Evolutionary conservation across 1,140 invertebrate genomes (phyloP), one percentile per base, ranked within the genome.

Genomic region (Littorina saxatilis): DNA sequence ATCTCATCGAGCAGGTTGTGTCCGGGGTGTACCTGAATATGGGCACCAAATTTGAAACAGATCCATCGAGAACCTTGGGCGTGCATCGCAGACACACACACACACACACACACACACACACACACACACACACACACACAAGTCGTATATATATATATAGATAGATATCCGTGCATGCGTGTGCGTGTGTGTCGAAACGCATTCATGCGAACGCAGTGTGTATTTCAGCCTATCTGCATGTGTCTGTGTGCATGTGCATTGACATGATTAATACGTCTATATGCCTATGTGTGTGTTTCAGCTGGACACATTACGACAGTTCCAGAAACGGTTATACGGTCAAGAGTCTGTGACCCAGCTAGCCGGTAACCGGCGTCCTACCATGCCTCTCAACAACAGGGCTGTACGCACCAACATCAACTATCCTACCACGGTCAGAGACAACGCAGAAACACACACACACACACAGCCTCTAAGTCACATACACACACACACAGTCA

Each of bases 371-470:
- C 39, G 73, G 13, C 47, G 98, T 91, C 97, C 97, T 37, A 95
- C 96, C 3, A 97, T 98, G 90, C 96, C 96, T 27, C 94, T 98
- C 29, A 96, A 98, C 93, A 96, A 98, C 93, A 95, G 97, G 86
- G 96, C 97, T 17, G 95, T 99, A 61, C 94, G 97, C 90, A 99
- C 98, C 75, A 99, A 98, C 93, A 98, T 99, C 91, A 96, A 98
- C 93, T 98, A 98, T 91, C 95, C 95, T 88, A 95, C 94, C 93
- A 94, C 95, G 94, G 94, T 96, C 94, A 94, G 92, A 39, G n/a
- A n/a, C n/a, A n/a, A n/a, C n/a, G n/a, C 40, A 2, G 32, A 2
- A 73, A 52, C n/a, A 17, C 17, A 27, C 17, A 17, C n/a, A n/a
- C n/a, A n/a, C n/a, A n/a, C n/a, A n/a, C n/a, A n/a, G n/a, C n/a